phyloP scores from a whole-genome alignment of 2,113 vertebrate species.

The Dermatemys mawii region DNA sequence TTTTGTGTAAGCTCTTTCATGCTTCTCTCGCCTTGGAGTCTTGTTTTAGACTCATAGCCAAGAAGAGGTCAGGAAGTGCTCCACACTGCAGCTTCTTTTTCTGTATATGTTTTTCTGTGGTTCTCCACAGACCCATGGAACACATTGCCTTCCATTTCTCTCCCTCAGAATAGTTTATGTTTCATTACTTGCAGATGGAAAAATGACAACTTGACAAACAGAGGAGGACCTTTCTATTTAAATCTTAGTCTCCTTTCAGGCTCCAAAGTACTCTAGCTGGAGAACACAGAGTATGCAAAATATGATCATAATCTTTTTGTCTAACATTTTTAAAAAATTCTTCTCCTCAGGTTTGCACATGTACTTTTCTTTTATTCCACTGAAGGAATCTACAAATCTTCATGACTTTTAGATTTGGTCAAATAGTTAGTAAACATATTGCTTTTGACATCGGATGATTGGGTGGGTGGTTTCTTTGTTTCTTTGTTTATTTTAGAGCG shows the following conservation, averaged over 20 bases:
- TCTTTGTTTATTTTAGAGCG: constrained; percentile 11
- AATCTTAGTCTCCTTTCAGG: constrained; percentile 53
- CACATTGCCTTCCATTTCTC: constrained; percentile 62
- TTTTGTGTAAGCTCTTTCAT: constrained; percentile 69
- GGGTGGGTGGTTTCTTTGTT: constrained; percentile 38
- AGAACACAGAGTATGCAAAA: constrained; percentile 70
- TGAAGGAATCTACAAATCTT: constrained; percentile 52
- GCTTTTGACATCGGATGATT: constrained; percentile 63
- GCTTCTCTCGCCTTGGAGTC: constrained; percentile 62
- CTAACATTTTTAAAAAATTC: neutral
- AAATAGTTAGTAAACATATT: constrained; percentile 56
- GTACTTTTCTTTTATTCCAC: constrained; percentile 60
- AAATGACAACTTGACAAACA: constrained; percentile 70
- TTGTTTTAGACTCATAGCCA: constrained; percentile 62
- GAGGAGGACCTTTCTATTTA: constrained; percentile 67
- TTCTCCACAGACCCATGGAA: constrained; percentile 68
- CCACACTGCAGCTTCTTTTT: constrained; percentile 70
- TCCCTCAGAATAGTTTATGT: constrained; percentile 47
- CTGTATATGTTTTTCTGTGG: constrained; percentile 71
- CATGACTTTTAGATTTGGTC: constrained; percentile 47
- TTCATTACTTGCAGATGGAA: constrained; percentile 74
- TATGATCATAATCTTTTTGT: constrained; percentile 39
- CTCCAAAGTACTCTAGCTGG: constrained; percentile 54
- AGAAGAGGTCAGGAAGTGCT: constrained; percentile 74
- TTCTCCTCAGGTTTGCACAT: neutral